Evolutionary conservation across 2,113 vertebrate species (phyloP).

Genomic region (Notothenia rossii): DNA sequence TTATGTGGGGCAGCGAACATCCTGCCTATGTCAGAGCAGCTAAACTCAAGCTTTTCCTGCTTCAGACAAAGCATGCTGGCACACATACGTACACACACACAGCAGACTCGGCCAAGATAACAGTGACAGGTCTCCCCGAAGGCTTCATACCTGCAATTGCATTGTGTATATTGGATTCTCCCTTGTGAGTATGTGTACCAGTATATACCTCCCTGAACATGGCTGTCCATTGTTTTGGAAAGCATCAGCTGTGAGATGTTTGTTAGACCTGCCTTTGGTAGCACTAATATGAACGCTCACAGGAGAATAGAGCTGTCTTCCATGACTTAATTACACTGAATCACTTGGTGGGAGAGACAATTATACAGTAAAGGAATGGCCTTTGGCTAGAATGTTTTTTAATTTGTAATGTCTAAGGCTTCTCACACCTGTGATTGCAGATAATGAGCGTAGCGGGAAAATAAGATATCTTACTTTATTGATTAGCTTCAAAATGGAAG

Average conservation of each 20-base stretch:
- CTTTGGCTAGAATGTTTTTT: slow-evolving; percentile 79
- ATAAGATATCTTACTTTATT: slow-evolving; percentile 66
- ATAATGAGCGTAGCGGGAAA: slow-evolving; percentile 71
- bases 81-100: slow-evolving; percentile 8
- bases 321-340: slow-evolving; percentile 80
- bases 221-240: slow-evolving; percentile 69
- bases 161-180: slow-evolving; percentile 73
- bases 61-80: slow-evolving; percentile 50
- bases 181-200: slow-evolving; percentile 61
- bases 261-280: slow-evolving; percentile 75
- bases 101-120: slow-evolving; percentile 65
- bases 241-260: slow-evolving; percentile 74
- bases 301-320: slow-evolving; percentile 75
- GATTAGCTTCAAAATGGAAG: slow-evolving; percentile 57
- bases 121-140: slow-evolving; percentile 71
- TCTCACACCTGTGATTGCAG: slow-evolving; percentile 73
- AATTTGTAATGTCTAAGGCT: slow-evolving; percentile 70
- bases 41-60: slow-evolving; percentile 64
- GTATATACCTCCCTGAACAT: slow-evolving; percentile 66
- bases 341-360: slow-evolving; percentile 74
- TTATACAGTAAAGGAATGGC: slow-evolving; percentile 81
- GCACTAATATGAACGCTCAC: slow-evolving; percentile 63
- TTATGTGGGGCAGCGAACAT: slow-evolving; percentile 50
- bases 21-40: slow-evolving; percentile 58
- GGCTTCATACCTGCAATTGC: slow-evolving; percentile 65